A percentile compares a stretch with the other conserved stretches of the same genome.
These are phyloP conservation scores for Lepidothrix coronata DNA, from an alignment of 2,113 vertebrate genomes.

Conservation along the genomic window DNA sequence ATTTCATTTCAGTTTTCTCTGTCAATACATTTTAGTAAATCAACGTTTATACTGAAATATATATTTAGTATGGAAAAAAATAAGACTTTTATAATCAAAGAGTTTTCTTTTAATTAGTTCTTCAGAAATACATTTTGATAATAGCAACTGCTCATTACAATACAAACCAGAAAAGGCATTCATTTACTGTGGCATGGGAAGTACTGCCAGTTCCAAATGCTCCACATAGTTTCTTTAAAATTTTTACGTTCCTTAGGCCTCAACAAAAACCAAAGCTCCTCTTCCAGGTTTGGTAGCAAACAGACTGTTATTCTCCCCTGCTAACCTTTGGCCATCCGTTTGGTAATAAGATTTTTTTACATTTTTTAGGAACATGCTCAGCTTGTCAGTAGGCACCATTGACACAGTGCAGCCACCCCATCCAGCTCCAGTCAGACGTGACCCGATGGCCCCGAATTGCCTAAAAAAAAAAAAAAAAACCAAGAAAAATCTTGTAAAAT, in stretches of 20 bases:
- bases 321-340: conserved; percentile 58
- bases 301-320: conserved; percentile 77
- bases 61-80: conserved; percentile 6
- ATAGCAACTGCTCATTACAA: conserved; percentile 52
- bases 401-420: conserved; percentile 98
- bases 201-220: conserved; percentile 66
- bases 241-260: conserved; percentile 74
- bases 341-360: conserved; percentile 86
- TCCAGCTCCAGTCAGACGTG: conserved; percentile 93
- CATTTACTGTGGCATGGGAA: conserved; percentile 64
- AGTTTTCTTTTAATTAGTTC: conserved; percentile 38
- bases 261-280: conserved; percentile 86
- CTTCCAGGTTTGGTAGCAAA: conserved; percentile 92
- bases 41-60: conserved; percentile 17
- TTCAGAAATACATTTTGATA: conserved; percentile 67
- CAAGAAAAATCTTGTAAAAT: not conserved
- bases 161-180: conserved; percentile 60
- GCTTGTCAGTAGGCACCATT: conserved; percentile 86
- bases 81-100: conserved; percentile 17
- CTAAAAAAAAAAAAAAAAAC: conserved; percentile 70
- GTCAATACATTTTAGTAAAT: conserved; percentile 24
- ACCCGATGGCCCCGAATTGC: conserved; percentile 88
- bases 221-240: conserved; percentile 63
- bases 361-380: conserved; percentile 81
- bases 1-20: conserved; percentile 10